phyloP scores from a whole-genome alignment of 2,113 vertebrate species.

The Vulpes lagopus region DNA sequence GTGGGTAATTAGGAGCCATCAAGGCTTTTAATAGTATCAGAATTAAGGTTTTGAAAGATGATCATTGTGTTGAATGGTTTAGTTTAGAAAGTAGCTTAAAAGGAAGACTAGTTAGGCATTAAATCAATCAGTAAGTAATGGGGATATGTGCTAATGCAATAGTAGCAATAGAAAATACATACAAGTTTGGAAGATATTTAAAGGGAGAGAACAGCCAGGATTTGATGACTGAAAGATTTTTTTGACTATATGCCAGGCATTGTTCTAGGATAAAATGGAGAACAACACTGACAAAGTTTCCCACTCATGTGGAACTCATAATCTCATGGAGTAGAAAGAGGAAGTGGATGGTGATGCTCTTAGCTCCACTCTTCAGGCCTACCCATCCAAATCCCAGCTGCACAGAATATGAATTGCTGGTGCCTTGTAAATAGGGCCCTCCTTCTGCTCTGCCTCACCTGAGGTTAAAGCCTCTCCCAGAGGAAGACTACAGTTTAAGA shows the following conservation, averaged over 20 bases:
- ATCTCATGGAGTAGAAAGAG: background rate
- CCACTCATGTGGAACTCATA: background rate
- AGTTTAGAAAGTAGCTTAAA: background rate
- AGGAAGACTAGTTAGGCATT: background rate
- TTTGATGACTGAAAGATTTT: background rate
- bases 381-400: background rate
- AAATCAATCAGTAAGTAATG: background rate
- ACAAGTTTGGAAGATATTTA: background rate
- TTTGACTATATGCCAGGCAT: background rate
- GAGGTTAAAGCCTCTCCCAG: background rate
- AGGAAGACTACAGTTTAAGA: background rate
- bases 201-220: background rate
- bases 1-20: background rate
- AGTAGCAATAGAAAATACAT: background rate
- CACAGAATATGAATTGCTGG: background rate
- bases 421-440: background rate
- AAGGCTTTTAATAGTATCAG: background rate
- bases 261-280: background rate
- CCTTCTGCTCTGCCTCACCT: background rate
- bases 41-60: background rate
- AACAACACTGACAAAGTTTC: background rate
- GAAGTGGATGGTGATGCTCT: background rate
- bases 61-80: background rate
- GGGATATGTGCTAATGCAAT: background rate
- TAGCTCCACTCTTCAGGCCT: background rate